Percentiles rank a stretch among this genome's conserved stretches.
Evolutionary conservation across 2,888 invertebrate genomes (phyloP).

Genomic region (Protodeltote pygarga): DNA sequence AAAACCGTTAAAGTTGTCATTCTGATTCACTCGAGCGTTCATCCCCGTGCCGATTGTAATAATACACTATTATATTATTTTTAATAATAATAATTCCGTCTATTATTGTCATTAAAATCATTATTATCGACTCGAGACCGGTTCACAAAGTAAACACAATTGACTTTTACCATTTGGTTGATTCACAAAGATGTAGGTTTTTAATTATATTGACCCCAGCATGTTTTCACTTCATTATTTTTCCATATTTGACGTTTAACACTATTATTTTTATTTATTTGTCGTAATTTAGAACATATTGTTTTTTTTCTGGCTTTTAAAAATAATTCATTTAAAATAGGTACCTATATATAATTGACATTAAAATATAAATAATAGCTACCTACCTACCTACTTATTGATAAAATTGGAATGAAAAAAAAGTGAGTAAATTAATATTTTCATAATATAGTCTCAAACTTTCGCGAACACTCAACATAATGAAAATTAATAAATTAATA

Average conservation of each 20-base stretch:
- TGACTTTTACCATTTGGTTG: conserved; percentile 84
- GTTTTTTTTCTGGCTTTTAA: background rate
- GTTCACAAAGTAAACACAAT: conserved; percentile 76
- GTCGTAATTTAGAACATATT: conserved; percentile 7
- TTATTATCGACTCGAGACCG: conserved; percentile 65
- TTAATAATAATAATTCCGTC: conserved; percentile 77
- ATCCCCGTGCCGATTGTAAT: conserved; percentile 78
- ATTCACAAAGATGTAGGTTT: conserved; percentile 76
- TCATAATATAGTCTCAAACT: too few relatives aligned
- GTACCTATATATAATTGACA: too few relatives aligned
- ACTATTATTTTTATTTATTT: conserved; percentile 29
- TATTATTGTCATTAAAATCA: conserved; percentile 80
- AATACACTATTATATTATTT: conserved; percentile 72
- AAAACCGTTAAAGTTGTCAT: conserved; percentile 77
- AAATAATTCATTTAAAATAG: too few relatives aligned
- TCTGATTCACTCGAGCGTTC: conserved; percentile 80
- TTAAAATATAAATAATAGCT: too few relatives aligned
- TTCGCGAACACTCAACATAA: too few relatives aligned
- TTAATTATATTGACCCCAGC: conserved; percentile 82
- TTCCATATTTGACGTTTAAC: conserved; percentile 56
- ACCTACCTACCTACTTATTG: too few relatives aligned
- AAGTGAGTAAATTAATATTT: too few relatives aligned
- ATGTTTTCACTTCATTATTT: conserved; percentile 73
- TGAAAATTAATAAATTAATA: too few relatives aligned
- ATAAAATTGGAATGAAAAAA: too few relatives aligned